Conservation (phyloP, 2,797 vertebrate species). For the Choloepus didactylus region DNA sequence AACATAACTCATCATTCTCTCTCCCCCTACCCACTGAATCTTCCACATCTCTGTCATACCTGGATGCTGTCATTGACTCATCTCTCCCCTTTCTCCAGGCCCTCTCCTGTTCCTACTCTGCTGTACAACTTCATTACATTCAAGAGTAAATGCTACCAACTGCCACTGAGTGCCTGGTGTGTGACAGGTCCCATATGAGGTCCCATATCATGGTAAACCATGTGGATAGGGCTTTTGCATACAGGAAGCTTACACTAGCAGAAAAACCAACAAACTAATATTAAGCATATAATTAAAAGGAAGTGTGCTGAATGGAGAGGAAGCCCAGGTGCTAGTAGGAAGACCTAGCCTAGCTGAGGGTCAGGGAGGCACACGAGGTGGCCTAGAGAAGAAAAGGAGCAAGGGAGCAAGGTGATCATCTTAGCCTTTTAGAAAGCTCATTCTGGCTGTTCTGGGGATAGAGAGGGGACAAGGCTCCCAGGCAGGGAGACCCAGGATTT, state of each 20-base stretch:
- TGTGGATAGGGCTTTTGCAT: background rate
- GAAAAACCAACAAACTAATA: background rate
- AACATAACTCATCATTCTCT: background rate
- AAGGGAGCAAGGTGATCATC: background rate
- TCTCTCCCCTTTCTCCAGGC: background rate
- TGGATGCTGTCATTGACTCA: background rate
- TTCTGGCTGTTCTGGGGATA: background rate
- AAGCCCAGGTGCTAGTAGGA: background rate
- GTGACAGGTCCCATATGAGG: background rate
- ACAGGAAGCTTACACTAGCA: background rate
- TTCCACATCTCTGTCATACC: background rate
- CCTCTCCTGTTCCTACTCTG: background rate
- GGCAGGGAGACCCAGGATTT: background rate
- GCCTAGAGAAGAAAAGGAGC: background rate
- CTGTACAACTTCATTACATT: background rate
- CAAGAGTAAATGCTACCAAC: background rate
- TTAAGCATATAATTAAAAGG: background rate
- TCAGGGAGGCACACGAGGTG: background rate
- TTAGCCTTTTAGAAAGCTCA: conserved; percentile 18
- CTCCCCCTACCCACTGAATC: background rate
- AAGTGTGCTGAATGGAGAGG: background rate
- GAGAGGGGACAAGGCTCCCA: background rate
- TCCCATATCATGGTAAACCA: background rate
- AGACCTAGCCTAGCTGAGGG: background rate
- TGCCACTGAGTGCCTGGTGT: background rate